A percentile compares a stretch with the other conserved stretches of the same genome.
Evolutionary conservation across 2,797 vertebrate species (phyloP).

Genomic region (Hydrolagus colliei): DNA sequence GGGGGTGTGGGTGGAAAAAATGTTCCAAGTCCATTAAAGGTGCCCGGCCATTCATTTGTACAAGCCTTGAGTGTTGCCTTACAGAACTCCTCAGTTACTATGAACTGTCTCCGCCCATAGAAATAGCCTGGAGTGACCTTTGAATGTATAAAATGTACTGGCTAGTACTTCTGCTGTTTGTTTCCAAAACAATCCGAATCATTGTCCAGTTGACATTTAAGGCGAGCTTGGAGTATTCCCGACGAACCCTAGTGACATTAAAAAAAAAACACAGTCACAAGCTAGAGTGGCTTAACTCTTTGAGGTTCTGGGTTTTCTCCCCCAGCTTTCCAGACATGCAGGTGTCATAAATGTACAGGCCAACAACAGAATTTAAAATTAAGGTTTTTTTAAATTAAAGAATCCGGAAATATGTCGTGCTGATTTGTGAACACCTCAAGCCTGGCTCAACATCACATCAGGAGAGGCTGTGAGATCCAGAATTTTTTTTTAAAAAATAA

Average conservation of each 20-base stretch:
- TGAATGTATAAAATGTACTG: constrained; percentile 10
- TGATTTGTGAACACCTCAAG: too few species aligned
- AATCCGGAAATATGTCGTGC: too few species aligned
- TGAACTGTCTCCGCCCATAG: not conserved
- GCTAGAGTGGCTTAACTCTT: not conserved
- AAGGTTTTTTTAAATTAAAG: too few species aligned
- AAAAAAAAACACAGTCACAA: not conserved
- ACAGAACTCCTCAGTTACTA: not conserved
- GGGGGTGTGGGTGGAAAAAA: not conserved
- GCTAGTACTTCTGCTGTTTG: not conserved
- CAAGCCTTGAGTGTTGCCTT: not conserved
- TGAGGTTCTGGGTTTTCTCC: not conserved
- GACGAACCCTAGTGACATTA: not conserved
- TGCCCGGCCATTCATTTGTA: not conserved
- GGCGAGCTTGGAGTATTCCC: too few species aligned
- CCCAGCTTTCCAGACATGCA: not conserved
- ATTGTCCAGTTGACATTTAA: constrained; percentile 25
- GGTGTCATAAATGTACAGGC: not conserved
- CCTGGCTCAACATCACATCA: too few species aligned
- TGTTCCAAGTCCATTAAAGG: not conserved
- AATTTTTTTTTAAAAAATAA: too few species aligned
- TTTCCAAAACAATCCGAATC: not conserved
- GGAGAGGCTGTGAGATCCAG: too few species aligned
- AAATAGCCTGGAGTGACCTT: not conserved
- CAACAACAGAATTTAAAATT: too few species aligned